Evolutionary conservation across 2,888 invertebrate species (phyloP).

Genomic region (Watsonalla cultraria): DNA sequence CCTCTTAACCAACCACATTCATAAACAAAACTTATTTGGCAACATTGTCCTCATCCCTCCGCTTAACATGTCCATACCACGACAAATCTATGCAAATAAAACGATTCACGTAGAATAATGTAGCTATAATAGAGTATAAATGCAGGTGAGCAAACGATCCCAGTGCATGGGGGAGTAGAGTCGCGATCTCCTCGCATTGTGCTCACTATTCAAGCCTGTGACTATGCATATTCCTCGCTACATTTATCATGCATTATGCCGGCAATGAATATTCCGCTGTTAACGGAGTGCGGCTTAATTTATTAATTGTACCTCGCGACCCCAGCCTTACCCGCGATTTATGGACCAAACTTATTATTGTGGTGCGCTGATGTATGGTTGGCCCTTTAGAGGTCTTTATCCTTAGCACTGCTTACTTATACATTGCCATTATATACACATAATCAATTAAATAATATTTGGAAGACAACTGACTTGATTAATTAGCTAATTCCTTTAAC

Average conservation of each 20-base stretch:
- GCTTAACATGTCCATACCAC: no score
- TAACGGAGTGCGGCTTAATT: constrained; percentile 60
- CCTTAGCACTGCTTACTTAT: background rate
- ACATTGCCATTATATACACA: no score
- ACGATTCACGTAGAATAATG: no score
- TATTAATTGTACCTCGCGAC: constrained; percentile 63
- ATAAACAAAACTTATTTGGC: no score
- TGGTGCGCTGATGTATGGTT: constrained; percentile 27
- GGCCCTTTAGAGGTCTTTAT: constrained; percentile 10
- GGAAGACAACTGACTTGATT: no score
- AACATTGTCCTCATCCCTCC: no score
- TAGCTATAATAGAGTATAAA: background rate
- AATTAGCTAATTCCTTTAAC: no score
- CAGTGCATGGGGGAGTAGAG: constrained; percentile 16
- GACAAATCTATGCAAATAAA: no score
- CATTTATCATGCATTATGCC: constrained; percentile 66
- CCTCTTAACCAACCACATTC: no score
- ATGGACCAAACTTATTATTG: constrained; percentile 48
- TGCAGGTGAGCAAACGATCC: background rate
- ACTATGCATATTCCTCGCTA: constrained; percentile 60
- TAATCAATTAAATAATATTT: no score
- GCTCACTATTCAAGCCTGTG: constrained; percentile 38
- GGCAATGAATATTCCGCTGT: constrained; percentile 70
- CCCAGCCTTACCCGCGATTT: constrained; percentile 42
- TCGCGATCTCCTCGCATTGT: constrained; percentile 30